Evolutionary conservation across 23 tunicate genomes (phyloP), one percentile per base, ranked within the genome.

Genomic region (Oikopleura vanhoeffeni): DNA sequence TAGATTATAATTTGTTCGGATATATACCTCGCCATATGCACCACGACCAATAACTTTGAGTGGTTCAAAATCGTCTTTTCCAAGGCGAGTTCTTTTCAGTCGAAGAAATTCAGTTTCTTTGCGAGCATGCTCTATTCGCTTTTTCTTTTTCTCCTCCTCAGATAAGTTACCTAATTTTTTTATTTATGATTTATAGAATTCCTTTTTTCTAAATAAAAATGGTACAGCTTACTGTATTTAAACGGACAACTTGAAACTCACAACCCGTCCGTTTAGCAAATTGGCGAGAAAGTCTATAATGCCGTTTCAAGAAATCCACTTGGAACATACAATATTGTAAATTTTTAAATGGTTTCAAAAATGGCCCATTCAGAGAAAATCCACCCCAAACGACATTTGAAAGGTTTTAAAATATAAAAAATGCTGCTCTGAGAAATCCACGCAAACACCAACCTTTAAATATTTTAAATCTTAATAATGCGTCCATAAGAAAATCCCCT

Each of bases 51-150:
- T 95, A 0, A 90, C 88, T 67, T 95, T 95, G 41, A 95, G 85
- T 91, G 91, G 91, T 57, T 95, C 99, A 84, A 95, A 95, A 85
- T 95, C 99, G 41, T 89, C 89, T 1, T 90, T 88, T 40, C 99
- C 99, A 57, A 95, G 88, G 58, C 99, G 87, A 28, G 99, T 95
- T 76, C 99, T 83, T 83, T 95, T 95, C 84, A 95, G 77, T 36
- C 99, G 85, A 0, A 95, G 71, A 79, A 95, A 95, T 71, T 95
- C 99, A 1, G 99, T 95, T 77, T 95, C 99, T 77, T 95, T 95
- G 40, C 71, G 86, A 30, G 99, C 99, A 84, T 88, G 99, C 24
- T 57, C 82, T 57, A 71, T 41, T 39, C 99, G 57, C 42, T 85
- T 85, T 58, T 87, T 90, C 41, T 90, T 91, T 41, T 90, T 77